Evolutionary conservation across 2,888 invertebrate genomes (phyloP).

Genomic region (Onchidella celtica): DNA sequence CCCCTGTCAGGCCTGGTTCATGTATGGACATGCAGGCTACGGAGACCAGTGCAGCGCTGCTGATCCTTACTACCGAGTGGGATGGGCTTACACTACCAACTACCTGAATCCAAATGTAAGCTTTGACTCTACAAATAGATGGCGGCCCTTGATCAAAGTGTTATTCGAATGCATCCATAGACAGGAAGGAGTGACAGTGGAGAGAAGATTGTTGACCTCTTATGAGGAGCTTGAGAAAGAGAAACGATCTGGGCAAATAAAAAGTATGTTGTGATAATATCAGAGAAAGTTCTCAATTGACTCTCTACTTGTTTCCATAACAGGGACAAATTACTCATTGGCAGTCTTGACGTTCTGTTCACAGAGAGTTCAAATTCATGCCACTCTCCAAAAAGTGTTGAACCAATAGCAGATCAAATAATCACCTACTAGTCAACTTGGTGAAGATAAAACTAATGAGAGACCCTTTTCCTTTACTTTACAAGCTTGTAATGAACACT

Average conservation of each 20-base stretch:
- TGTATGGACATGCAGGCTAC: slow-evolving; percentile 79
- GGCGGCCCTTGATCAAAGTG: slow-evolving; percentile 60
- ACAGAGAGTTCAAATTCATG: no score
- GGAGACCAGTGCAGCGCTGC: slow-evolving; percentile 80
- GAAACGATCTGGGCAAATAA: neutral
- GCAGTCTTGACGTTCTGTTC: no score
- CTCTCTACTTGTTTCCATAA: neutral
- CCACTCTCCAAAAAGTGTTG: no score
- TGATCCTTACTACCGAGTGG: slow-evolving; percentile 77
- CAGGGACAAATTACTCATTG: no score
- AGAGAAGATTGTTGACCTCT: slow-evolving; percentile 31
- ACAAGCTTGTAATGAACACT: no score
- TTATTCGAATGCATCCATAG: slow-evolving; percentile 65
- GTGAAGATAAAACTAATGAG: no score
- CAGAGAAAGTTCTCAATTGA: neutral
- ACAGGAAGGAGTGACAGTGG: slow-evolving; percentile 58
- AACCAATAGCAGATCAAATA: no score
- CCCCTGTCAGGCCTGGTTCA: slow-evolving; percentile 64
- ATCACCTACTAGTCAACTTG: no score
- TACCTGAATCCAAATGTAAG: slow-evolving; percentile 62
- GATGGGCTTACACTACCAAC: slow-evolving; percentile 79
- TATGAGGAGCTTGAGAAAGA: slow-evolving; percentile 22
- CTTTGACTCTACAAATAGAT: slow-evolving; percentile 57
- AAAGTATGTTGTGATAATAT: slow-evolving; percentile 39
- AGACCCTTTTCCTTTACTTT: no score